Conservation (phyloP, 2,797 vertebrate genomes). For the Myotis pilosus region DNA sequence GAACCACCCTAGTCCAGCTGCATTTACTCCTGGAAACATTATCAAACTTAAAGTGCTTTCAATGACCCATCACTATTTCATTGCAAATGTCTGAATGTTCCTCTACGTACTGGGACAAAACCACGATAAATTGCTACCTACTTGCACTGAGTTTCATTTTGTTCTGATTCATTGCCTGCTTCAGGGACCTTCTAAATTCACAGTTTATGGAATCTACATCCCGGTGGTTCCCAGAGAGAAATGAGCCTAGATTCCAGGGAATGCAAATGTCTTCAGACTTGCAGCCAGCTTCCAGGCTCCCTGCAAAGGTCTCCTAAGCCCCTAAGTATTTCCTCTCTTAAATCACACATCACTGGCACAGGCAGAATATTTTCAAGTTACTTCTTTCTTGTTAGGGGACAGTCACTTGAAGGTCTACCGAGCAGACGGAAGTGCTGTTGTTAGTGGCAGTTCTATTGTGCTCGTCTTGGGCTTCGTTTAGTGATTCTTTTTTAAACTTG, state of each 20-base stretch:
- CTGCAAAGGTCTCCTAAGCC: slow-evolving; percentile 69
- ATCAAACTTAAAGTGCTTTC: background rate
- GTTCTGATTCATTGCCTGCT: slow-evolving; percentile 60
- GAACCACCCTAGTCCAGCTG: background rate
- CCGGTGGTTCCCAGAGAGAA: slow-evolving; percentile 71
- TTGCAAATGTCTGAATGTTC: slow-evolving; percentile 32
- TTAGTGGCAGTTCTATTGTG: slow-evolving; percentile 42
- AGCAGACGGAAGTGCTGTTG: background rate
- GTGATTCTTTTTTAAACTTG: background rate
- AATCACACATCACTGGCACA: slow-evolving; percentile 60
- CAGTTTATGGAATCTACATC: slow-evolving; percentile 61
- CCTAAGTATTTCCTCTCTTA: slow-evolving; percentile 75
- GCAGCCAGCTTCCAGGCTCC: slow-evolving; percentile 57
- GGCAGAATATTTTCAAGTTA: slow-evolving; percentile 46
- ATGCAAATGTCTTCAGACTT: slow-evolving; percentile 53
- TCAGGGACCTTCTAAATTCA: slow-evolving; percentile 62
- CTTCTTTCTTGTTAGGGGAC: slow-evolving; percentile 50
- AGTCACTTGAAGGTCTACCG: background rate
- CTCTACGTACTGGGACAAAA: background rate
- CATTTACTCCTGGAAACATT: background rate
- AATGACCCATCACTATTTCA: background rate
- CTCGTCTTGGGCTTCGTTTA: background rate
- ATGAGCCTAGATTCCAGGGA: slow-evolving; percentile 46
- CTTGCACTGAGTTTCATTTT: slow-evolving; percentile 54
- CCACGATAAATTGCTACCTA: slow-evolving; percentile 31